Conservation (phyloP, 2,113 vertebrate species). For the Psammodynastes pulverulentus region DNA sequence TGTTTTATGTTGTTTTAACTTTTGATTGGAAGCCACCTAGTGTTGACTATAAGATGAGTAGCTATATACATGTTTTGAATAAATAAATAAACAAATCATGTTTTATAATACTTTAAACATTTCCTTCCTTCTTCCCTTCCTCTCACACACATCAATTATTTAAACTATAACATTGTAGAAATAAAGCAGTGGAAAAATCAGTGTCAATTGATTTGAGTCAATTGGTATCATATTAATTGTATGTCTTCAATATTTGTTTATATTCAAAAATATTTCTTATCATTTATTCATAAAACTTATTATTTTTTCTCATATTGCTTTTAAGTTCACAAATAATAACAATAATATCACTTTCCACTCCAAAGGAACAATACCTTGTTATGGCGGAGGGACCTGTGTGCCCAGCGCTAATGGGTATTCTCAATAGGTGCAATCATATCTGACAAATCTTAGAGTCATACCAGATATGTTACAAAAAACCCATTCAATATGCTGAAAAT, state of each 20-base stretch:
- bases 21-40: neutral
- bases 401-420: neutral
- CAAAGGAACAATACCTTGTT: neutral
- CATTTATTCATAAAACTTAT: neutral
- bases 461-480: neutral
- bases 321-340: neutral
- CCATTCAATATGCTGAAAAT: neutral
- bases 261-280: neutral
- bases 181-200: conserved; percentile 16
- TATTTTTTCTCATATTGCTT: neutral
- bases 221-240: neutral
- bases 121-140: neutral
- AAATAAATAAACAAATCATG: neutral
- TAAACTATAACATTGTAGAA: conserved; percentile 8
- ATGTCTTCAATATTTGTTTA: neutral
- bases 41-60: neutral
- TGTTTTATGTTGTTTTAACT: neutral
- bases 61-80: neutral
- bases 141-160: neutral
- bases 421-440: neutral
- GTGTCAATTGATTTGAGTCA: neutral
- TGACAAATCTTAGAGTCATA: neutral
- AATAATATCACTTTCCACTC: neutral
- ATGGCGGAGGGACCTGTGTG: neutral
- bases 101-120: neutral